A percentile compares a stretch with the other conserved stretches of the same genome.
phyloP scores from a whole-genome alignment of 2,113 vertebrate species.

The Petaurus breviceps region DNA sequence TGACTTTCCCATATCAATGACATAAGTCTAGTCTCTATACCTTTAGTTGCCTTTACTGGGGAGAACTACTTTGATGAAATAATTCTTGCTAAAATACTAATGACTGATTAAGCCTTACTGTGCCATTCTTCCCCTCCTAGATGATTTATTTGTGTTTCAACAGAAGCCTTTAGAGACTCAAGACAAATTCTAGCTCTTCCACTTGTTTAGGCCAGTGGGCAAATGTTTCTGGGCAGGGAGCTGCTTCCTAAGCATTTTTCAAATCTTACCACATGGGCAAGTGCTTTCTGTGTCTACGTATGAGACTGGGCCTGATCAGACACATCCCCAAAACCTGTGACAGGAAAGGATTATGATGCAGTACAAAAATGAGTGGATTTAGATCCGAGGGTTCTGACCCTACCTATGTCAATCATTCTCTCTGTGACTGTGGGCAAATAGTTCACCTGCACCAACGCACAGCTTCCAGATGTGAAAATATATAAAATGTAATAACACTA shows the following conservation, averaged over 20 bases:
- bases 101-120: not conserved
- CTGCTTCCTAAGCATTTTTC: not conserved
- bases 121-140: not conserved
- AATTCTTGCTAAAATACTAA: not conserved
- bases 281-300: not conserved
- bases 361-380: not conserved
- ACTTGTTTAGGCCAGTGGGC: not conserved
- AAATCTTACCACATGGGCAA: not conserved
- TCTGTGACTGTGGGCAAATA: not conserved
- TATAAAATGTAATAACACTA: not conserved
- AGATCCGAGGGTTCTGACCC: not conserved
- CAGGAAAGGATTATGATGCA: not conserved
- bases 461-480: not conserved
- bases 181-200: not conserved
- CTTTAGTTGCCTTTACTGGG: not conserved
- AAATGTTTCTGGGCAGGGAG: not conserved
- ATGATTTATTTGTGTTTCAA: not conserved
- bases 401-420: not conserved
- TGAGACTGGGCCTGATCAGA: not conserved
- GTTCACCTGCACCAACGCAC: not conserved
- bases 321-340: not conserved
- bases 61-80: not conserved
- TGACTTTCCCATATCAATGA: not conserved
- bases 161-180: not conserved
- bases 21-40: not conserved